Evolutionary conservation across 2,113 vertebrate genomes (phyloP).

Genomic region (Crotalus tigris): DNA sequence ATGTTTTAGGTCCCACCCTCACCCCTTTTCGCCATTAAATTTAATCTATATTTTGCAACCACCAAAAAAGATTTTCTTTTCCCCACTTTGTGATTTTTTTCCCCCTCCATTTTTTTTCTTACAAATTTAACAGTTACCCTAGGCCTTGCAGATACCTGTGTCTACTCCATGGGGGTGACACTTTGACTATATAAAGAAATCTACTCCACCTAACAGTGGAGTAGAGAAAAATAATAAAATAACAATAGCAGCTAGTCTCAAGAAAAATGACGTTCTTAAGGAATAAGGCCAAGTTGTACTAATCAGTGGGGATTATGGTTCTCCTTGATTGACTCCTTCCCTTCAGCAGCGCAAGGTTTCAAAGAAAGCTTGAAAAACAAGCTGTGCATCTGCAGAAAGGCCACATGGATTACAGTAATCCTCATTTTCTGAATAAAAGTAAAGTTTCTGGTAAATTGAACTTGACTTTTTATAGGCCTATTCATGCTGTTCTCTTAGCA

Average conservation of each 20-base stretch:
- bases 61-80: too few relatives aligned
- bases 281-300: not conserved
- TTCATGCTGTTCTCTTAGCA: not conserved
- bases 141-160: not conserved
- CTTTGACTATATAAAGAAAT: not conserved
- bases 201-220: not conserved
- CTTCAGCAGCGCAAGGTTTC: not conserved
- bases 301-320: not conserved
- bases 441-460: not conserved
- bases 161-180: not conserved
- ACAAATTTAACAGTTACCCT: too few relatives aligned
- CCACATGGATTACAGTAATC: constrained; percentile 40
- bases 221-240: too few relatives aligned
- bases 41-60: too few relatives aligned
- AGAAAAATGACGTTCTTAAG: not conserved
- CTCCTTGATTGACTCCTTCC: not conserved
- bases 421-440: constrained; percentile 28
- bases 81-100: too few relatives aligned
- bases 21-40: too few relatives aligned
- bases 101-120: too few relatives aligned
- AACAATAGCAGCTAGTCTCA: not conserved
- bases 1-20: too few relatives aligned
- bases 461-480: not conserved
- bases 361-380: constrained; percentile 1
- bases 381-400: not conserved